Percentiles rank a stretch among this genome's conserved stretches.
Conservation (phyloP, 30 jellyfish, hydroid and myxozoan genomes). For the Cassiopea xamachana region DNA sequence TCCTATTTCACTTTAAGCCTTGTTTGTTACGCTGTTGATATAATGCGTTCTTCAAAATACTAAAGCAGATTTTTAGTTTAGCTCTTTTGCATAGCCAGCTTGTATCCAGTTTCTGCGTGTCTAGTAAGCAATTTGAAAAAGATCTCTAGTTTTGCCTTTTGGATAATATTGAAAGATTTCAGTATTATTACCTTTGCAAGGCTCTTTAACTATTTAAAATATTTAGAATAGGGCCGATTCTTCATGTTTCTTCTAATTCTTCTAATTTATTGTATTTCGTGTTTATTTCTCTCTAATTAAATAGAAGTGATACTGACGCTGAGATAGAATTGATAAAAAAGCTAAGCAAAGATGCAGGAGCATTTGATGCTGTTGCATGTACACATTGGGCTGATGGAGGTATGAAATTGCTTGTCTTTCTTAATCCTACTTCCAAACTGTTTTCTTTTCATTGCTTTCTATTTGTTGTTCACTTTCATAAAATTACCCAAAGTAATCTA, state of each 20-base stretch:
- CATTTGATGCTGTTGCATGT: conserved; percentile 89
- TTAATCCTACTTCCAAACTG: neutral
- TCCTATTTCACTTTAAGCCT: too few relatives aligned
- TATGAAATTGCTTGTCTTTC: neutral
- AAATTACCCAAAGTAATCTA: neutral
- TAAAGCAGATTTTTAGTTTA: too few relatives aligned
- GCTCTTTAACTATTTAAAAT: too few relatives aligned
- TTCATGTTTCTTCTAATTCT: neutral
- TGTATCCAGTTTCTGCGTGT: too few relatives aligned
- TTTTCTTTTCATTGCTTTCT: neutral
- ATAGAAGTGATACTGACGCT: conserved; percentile 91
- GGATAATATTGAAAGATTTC: too few relatives aligned
- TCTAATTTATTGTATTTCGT: neutral
- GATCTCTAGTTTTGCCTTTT: too few relatives aligned
- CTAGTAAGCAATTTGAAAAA: too few relatives aligned
- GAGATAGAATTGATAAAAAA: conserved; percentile 72
- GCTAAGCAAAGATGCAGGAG: conserved; percentile 91
- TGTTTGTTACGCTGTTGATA: too few relatives aligned
- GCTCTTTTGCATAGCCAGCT: too few relatives aligned
- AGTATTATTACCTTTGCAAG: too few relatives aligned
- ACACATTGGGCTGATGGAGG: conserved; percentile 97
- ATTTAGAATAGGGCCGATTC: neutral
- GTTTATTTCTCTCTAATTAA: neutral
- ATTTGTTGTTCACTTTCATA: neutral
- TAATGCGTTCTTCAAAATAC: too few relatives aligned